Conservation (phyloP, 30 jellyfish, hydroid and myxozoan genomes). For the Rhopilema esculentum region DNA sequence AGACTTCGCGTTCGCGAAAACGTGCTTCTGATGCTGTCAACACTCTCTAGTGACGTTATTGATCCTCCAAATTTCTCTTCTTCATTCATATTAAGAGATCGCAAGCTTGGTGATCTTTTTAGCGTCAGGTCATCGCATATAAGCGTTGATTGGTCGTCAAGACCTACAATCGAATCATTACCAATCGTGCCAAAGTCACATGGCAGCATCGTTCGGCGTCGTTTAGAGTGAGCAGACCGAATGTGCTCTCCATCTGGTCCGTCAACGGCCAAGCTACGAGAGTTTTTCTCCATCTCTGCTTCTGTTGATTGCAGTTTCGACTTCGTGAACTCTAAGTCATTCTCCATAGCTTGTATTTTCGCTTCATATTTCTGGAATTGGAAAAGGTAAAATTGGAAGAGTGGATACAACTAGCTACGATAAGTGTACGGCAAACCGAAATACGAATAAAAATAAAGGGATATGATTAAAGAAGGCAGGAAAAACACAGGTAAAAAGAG, state of each 20-base stretch:
- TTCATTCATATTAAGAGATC: constrained; percentile 14
- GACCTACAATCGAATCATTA: constrained; percentile 12
- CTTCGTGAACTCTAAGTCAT: background rate
- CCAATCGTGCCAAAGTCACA: constrained; percentile 2
- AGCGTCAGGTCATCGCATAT: constrained; percentile 62
- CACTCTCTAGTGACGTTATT: constrained; percentile 50
- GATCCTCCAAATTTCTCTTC: constrained; percentile 67
- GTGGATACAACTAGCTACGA: background rate
- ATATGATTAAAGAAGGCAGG: too few relatives aligned
- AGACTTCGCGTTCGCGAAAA: constrained; percentile 41
- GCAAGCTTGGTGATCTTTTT: constrained; percentile 59
- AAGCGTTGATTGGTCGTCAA: constrained; percentile 68
- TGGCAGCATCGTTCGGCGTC: constrained; percentile 43
- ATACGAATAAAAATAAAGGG: too few relatives aligned
- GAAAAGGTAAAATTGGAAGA: background rate
- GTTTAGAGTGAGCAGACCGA: background rate
- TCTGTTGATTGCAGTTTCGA: constrained; percentile 32
- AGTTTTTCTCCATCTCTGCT: constrained; percentile 48
- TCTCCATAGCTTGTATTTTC: background rate
- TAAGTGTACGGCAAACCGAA: too few relatives aligned
- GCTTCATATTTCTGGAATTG: background rate
- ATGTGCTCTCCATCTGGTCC: background rate
- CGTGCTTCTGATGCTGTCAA: constrained; percentile 52
- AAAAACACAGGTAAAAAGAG: too few relatives aligned
- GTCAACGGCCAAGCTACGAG: constrained; percentile 22